A percentile compares a stretch with the other conserved stretches of the same genome.
These are phyloP conservation scores for Oryzias sinensis DNA, from an alignment of 2,797 vertebrate species.

Conservation along the genomic window DNA sequence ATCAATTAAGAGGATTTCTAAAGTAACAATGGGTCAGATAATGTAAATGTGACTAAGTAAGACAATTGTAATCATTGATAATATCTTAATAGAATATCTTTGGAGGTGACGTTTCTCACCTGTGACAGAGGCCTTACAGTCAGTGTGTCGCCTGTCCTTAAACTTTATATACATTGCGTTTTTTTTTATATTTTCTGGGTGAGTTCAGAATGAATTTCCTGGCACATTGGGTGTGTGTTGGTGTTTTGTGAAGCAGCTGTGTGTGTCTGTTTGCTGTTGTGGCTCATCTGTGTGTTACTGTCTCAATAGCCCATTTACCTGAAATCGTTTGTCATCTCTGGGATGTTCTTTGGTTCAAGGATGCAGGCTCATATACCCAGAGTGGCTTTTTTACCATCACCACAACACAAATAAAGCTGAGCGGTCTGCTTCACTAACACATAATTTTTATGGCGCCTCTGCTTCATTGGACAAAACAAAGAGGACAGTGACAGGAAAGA, in stretches of 20 bases:
- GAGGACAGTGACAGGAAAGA: conserved; percentile 20
- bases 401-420: conserved; percentile 31
- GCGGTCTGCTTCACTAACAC: conserved; percentile 21
- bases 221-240: conserved; percentile 9
- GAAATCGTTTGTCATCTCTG: conserved; percentile 47
- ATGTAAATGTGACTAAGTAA: too few relatives aligned
- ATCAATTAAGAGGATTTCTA: too few relatives aligned
- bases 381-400: conserved; percentile 29
- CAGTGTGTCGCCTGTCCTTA: conserved; percentile 21
- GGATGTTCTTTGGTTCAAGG: conserved; percentile 53
- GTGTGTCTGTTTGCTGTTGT: conserved; percentile 1
- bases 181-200: conserved; percentile 9
- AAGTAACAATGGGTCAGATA: too few relatives aligned
- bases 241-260: neutral
- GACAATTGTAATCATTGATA: too few relatives aligned
- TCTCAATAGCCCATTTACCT: conserved; percentile 44
- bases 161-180: conserved; percentile 17
- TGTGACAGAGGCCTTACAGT: conserved; percentile 22
- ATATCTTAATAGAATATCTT: too few relatives aligned
- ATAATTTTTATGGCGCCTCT: conserved; percentile 32
- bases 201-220: conserved; percentile 34
- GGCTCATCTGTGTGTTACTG: conserved; percentile 22
- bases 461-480: conserved; percentile 40
- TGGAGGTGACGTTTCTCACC: conserved; percentile 23
- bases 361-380: conserved; percentile 36